Evolutionary conservation across 2,797 vertebrate species (phyloP).

Genomic region (Eidolon dupreanum): DNA sequence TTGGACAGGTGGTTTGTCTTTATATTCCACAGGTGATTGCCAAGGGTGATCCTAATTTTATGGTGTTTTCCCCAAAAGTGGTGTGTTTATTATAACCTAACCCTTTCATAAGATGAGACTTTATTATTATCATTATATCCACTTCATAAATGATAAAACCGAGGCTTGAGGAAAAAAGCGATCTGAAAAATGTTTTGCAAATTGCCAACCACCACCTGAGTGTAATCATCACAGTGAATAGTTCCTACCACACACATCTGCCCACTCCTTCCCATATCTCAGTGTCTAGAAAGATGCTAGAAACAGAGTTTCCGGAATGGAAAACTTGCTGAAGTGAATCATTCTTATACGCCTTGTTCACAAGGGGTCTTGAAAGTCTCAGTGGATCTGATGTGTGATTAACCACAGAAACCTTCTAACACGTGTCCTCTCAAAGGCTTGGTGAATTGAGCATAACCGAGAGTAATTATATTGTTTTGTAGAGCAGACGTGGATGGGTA

Average conservation of each 20-base stretch:
- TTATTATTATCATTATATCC: slow-evolving; percentile 46
- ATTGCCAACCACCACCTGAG: not conserved
- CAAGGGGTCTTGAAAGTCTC: not conserved
- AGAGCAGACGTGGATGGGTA: not conserved
- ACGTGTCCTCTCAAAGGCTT: not conserved
- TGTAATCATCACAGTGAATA: not conserved
- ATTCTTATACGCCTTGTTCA: not conserved
- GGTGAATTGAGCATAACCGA: accelerated
- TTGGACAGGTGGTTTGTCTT: not conserved
- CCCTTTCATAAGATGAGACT: not conserved
- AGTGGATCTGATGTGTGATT: not conserved
- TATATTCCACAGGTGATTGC: not conserved
- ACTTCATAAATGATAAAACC: slow-evolving; percentile 44
- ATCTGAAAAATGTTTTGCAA: not conserved
- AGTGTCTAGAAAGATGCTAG: not conserved
- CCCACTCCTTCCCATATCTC: not conserved
- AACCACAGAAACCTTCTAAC: not conserved
- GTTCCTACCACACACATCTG: not conserved
- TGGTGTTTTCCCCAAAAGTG: not conserved
- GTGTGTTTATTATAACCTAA: slow-evolving; percentile 11
- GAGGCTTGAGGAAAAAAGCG: slow-evolving; percentile 18
- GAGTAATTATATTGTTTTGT: not conserved
- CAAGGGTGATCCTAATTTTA: not conserved
- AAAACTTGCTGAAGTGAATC: not conserved
- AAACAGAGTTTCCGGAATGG: not conserved